Base-by-base conservation (phyloP, 37 sponge, comb jelly and placozoan species). In the Halisarca cf. caerulea region DNA sequence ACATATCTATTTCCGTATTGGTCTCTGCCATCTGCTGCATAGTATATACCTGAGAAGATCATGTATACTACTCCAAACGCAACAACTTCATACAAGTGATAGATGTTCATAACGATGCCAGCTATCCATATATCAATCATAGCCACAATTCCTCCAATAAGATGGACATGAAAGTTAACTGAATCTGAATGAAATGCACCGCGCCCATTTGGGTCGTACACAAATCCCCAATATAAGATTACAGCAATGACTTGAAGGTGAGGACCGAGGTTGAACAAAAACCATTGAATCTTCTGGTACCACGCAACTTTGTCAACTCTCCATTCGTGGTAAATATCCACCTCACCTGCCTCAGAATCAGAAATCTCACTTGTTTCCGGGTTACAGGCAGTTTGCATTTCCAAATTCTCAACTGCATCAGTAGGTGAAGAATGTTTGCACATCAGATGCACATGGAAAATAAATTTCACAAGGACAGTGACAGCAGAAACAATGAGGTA, bases 1-100 rank as follows among this genome's bases (percentile, higher is more conserved):
- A 91, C 88, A 57, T 78, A 83, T 27, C 60, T 72, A 0, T 88
- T 44, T n/a, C 72, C 89, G 17, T 61, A n/a, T 14, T 14, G 40
- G 62, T 83, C 81, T 23, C 80, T 84, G 0, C 91, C 91, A 55
- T 80, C 81, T 11, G 77, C 80, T 54, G 58, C 83, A 82, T 72
- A 88, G 83, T 91, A 85, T 15, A 91, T 47, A 8, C 51, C 83
- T 37, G 92, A 62, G 71, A 91, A 91, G 14, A 81, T 74, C 0
- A 37, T 37, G 37, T 91, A 91, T 7, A 41, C 68, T 0, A 1
- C 55, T 20, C 59, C 82, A 58, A 82, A 68, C 18, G 81, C 0
- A 11, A 88, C 2, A 14, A 47, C 33, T 23, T 85, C 66, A 38
- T 83, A 30, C 1, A 64, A 59, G 44, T 91, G 88, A 15, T 60